A percentile compares a stretch with the other conserved stretches of the same genome.
These are phyloP conservation scores for Vespertilio murinus DNA, from an alignment of 2,797 vertebrate species.

Conservation along the genomic window DNA sequence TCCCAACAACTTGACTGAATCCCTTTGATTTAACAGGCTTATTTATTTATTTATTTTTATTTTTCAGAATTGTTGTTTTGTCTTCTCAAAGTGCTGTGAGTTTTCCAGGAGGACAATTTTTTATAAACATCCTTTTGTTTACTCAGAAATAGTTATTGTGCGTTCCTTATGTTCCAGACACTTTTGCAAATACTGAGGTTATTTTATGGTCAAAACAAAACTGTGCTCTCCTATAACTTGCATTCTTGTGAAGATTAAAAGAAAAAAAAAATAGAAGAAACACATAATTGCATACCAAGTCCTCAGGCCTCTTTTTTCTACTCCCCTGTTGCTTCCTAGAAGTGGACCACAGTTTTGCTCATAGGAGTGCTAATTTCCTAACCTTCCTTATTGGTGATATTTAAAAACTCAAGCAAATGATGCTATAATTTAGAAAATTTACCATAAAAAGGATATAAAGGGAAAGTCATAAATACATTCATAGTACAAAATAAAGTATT, in stretches of 20 bases:
- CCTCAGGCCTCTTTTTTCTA: not conserved
- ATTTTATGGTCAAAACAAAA: slow-evolving; percentile 19
- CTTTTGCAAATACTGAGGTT: not conserved
- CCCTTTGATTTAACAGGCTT: not conserved
- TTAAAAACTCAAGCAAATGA: not conserved
- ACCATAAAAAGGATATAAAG: not conserved
- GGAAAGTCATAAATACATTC: not conserved
- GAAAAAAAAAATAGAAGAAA: not conserved
- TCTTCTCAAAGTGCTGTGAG: not conserved
- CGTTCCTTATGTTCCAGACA: not conserved
- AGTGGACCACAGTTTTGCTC: not conserved
- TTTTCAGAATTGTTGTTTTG: not conserved
- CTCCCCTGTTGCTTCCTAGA: not conserved
- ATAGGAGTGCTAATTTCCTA: not conserved
- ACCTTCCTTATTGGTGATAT: not conserved
- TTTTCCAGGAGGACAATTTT: not conserved
- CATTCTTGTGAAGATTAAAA: not conserved
- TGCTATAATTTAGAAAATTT: not conserved
- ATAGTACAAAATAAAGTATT: not conserved
- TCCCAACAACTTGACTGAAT: not conserved
- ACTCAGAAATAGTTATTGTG: not conserved
- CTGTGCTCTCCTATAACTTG: not conserved
- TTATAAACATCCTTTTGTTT: slow-evolving; percentile 12
- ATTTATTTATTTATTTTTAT: not conserved
- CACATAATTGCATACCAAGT: not conserved